These are phyloP conservation scores for Chironomus striatipennis DNA, from an alignment of 1,140 invertebrate species.

Conservation along the genomic window DNA sequence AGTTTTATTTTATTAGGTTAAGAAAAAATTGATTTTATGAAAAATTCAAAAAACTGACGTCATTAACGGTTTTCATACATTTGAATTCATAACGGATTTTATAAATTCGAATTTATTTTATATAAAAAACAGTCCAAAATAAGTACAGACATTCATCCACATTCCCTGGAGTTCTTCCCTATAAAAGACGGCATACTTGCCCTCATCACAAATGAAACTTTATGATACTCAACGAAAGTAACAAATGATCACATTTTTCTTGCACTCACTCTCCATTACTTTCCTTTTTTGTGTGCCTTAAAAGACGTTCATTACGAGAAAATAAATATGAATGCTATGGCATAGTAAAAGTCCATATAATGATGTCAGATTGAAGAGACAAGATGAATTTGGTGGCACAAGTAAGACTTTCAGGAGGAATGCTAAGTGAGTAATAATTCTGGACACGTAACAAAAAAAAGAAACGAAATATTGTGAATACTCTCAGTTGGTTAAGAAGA, in stretches of 20 bases:
- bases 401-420: too few species aligned
- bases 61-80: too few species aligned
- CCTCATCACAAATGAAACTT: not conserved
- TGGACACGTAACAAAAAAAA: not conserved
- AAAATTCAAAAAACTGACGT: too few species aligned
- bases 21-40: too few species aligned
- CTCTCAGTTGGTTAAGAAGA: not conserved
- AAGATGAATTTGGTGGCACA: not conserved
- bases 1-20: too few species aligned
- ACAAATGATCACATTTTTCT: not conserved
- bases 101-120: too few species aligned
- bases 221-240: conserved; percentile 1
- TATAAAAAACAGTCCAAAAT: too few species aligned
- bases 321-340: not conserved
- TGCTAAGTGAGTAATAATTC: not conserved
- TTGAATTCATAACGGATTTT: too few species aligned
- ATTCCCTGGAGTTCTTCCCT: too few species aligned
- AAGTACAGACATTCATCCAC: too few species aligned
- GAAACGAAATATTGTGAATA: not conserved
- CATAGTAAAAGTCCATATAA: conserved; percentile 1
- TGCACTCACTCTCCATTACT: not conserved
- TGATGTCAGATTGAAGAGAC: not conserved
- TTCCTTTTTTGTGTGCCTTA: not conserved
- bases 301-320: not conserved
- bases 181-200: not conserved